These are phyloP conservation scores for Aphaenogaster ashmeadi DNA, from an alignment of 1,140 invertebrate species.

Conservation along the genomic window DNA sequence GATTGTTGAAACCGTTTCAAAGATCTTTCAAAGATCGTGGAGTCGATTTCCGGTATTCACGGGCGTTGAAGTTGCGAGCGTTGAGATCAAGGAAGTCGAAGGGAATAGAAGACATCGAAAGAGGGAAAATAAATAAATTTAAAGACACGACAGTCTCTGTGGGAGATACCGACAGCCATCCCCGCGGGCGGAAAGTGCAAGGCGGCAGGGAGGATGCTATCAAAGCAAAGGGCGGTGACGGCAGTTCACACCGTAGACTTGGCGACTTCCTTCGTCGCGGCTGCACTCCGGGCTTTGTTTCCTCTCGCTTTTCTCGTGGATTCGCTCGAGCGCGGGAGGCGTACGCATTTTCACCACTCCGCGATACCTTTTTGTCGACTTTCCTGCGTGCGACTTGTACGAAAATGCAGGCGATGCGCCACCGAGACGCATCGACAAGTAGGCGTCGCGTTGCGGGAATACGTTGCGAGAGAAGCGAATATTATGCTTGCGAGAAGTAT, in stretches of 20 bases:
- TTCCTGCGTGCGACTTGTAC: constrained; percentile 30
- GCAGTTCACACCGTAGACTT: constrained; percentile 48
- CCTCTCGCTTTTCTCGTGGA: constrained; percentile 25
- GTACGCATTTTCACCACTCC: constrained; percentile 44
- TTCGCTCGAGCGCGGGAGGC: constrained; percentile 25
- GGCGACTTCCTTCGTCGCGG: constrained; percentile 37
- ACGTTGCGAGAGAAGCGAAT: constrained; percentile 42
- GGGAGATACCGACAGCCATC: constrained; percentile 11
- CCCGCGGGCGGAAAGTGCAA: constrained; percentile 47
- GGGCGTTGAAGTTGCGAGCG: constrained; percentile 13
- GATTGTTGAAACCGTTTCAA: constrained; percentile 12
- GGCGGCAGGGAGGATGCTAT: constrained; percentile 30
- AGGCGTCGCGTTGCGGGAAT: constrained; percentile 50
- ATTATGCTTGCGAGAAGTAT: constrained; percentile 42
- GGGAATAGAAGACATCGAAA: constrained; percentile 34
- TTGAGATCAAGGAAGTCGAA: constrained; percentile 55
- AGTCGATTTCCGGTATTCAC: constrained; percentile 41
- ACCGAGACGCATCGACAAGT: constrained; percentile 55
- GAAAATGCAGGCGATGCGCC: constrained; percentile 42
- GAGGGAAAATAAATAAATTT: constrained; percentile 58
- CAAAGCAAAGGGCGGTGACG: constrained; percentile 41
- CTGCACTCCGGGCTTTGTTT: constrained; percentile 49
- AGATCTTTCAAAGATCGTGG: constrained; percentile 16
- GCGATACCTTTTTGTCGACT: constrained; percentile 27
- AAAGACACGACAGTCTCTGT: constrained; percentile 45